These are phyloP conservation scores for Drosophila nasuta DNA, from an alignment of 1,140 invertebrate genomes.

Conservation along the genomic window DNA sequence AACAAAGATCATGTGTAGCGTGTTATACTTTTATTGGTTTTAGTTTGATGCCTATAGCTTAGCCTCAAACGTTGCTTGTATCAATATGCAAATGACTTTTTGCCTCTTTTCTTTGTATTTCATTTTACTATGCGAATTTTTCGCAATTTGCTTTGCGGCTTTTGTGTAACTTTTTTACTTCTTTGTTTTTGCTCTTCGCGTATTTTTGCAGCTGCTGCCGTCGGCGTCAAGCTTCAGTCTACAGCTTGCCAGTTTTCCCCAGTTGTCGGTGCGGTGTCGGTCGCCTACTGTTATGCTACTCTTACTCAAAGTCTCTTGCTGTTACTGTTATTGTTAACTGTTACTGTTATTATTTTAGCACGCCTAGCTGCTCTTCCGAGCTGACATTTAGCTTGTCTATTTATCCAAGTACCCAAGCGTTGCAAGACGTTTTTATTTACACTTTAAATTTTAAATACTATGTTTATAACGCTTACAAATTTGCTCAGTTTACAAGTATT, in stretches of 20 bases:
- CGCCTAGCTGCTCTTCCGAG: constrained; percentile 22
- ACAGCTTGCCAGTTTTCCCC: constrained; percentile 7
- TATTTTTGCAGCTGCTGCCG: constrained; percentile 60
- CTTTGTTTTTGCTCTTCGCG: constrained; percentile 35
- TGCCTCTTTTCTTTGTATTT: constrained; percentile 28
- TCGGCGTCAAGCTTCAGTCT: constrained; percentile 3
- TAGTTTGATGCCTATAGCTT: constrained; percentile 30
- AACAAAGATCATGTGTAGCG: constrained; percentile 2
- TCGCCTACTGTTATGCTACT: not conserved
- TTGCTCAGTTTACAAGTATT: not conserved
- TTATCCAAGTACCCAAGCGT: constrained; percentile 4
- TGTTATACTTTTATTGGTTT: constrained; percentile 18
- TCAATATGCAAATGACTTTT: constrained; percentile 44
- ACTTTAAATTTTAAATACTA: constrained; percentile 9
- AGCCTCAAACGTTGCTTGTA: constrained; percentile 17
- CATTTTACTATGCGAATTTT: constrained; percentile 33
- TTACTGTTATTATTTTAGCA: constrained; percentile 57
- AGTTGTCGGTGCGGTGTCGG: not conserved
- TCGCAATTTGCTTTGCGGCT: constrained; percentile 51
- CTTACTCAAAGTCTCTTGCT: constrained; percentile 6
- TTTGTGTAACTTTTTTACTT: constrained; percentile 44
- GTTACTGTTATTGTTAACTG: constrained; percentile 55
- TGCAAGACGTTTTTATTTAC: not conserved
- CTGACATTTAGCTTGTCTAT: constrained; percentile 20
- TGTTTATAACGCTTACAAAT: not conserved